Evolutionary conservation across 2,888 invertebrate genomes (phyloP).

Genomic region (Tipula vernalis): DNA sequence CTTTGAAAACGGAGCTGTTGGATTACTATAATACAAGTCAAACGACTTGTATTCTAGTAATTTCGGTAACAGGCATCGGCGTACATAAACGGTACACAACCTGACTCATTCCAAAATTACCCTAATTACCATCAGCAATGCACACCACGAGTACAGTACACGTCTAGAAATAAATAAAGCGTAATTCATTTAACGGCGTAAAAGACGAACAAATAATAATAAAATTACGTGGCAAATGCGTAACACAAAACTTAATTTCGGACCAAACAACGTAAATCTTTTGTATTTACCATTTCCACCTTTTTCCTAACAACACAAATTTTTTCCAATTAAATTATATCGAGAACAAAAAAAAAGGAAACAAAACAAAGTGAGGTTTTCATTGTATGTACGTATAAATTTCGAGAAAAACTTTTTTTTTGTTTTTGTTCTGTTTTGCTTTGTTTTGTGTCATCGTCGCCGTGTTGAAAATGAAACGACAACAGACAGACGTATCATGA

Average conservation of each 20-base stretch:
- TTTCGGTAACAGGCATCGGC: no score
- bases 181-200: background rate
- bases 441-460: background rate
- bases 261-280: background rate
- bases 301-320: background rate
- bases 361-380: background rate
- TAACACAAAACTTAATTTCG: background rate
- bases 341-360: background rate
- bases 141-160: no score
- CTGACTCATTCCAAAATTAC: no score
- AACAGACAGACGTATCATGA: background rate
- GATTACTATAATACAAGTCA: no score
- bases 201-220: background rate
- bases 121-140: no score
- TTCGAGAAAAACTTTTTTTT: background rate
- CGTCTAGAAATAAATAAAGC: background rate
- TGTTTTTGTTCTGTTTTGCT: no score
- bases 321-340: background rate
- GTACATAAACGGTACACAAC: no score
- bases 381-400: background rate
- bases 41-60: no score
- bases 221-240: background rate
- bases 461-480: background rate
- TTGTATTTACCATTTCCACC: background rate
- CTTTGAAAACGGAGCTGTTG: no score